Percentiles rank a stretch among this genome's conserved stretches.
These are phyloP conservation scores for Asteroscopus sphinx DNA, from an alignment of 2,888 invertebrate species.

Conservation along the genomic window DNA sequence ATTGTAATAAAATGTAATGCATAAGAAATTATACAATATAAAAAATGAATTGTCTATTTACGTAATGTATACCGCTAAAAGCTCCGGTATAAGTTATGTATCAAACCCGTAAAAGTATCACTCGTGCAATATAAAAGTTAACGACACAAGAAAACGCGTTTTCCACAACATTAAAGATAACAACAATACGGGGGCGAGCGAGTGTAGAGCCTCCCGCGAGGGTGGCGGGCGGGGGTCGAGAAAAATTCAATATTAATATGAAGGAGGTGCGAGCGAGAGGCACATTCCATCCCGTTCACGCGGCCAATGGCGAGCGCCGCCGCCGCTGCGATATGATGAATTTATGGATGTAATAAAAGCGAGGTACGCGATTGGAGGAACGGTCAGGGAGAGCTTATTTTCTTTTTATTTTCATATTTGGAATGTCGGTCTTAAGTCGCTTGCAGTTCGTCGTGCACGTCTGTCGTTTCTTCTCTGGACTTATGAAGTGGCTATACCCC, in stretches of 20 bases:
- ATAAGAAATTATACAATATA: neutral
- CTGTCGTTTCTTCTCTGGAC: slow-evolving; percentile 72
- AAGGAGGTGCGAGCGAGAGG: slow-evolving; percentile 91
- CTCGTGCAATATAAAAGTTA: slow-evolving; percentile 90
- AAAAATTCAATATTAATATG: slow-evolving; percentile 96
- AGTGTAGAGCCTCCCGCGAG: slow-evolving; percentile 89
- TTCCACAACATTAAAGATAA: slow-evolving; percentile 91
- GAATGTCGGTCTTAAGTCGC: slow-evolving; percentile 83
- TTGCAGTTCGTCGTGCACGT: slow-evolving; percentile 71
- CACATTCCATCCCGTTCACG: slow-evolving; percentile 84
- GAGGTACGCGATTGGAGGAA: slow-evolving; percentile 92
- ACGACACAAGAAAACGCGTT: slow-evolving; percentile 90
- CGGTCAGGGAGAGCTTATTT: slow-evolving; percentile 88
- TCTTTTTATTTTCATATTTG: slow-evolving; percentile 90
- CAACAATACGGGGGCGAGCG: slow-evolving; percentile 90
- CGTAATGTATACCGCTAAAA: slow-evolving; percentile 50
- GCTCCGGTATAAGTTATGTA: slow-evolving; percentile 83
- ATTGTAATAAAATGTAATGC: neutral
- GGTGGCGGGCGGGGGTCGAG: slow-evolving; percentile 89
- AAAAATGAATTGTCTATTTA: slow-evolving; percentile 10
- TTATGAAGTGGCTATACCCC: slow-evolving; percentile 59
- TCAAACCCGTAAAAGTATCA: slow-evolving; percentile 89
- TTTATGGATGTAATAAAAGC: slow-evolving; percentile 95
- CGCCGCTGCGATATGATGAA: slow-evolving; percentile 92
- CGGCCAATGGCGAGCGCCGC: slow-evolving; percentile 89